Evolutionary conservation across 2,797 vertebrate species (phyloP), one percentile per base, ranked within the genome.

Genomic region (Sandelia bainsii): DNA sequence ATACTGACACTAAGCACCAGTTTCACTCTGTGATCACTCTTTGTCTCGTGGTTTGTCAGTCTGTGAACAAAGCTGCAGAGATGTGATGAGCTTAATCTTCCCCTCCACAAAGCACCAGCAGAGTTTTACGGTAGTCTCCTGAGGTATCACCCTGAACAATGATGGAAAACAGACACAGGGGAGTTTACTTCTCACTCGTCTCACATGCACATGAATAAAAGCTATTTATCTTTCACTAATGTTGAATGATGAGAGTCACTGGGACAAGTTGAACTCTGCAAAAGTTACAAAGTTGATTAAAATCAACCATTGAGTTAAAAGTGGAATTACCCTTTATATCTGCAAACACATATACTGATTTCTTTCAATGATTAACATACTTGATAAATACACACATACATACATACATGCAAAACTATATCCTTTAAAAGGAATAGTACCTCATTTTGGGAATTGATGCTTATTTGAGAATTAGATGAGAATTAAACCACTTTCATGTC

Each of bases 61-160:
- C 62, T 61, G 76, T 49, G 69, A 69, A 60, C 3, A 22, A 42
- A 64, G 71, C 44, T 80, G 50, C 61, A 42, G 62, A 29, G 53
- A 57, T 23, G 8, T 62, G 52, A 49, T 20, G 4, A 29, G 53
- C 42, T 91, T 85, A 93, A 81, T 94, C 93, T 68, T 94, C 92
- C 20, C 96, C 98, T 0, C 97, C 97, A 1, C 97, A 99, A 66
- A 99, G 90, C 59, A 89, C 40, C 86, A 98, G 92, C 86, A 99
- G 91, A 49, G 96, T 97, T 90, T 97, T 98, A 86, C 95, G 69
- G 89, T 98, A 99, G 91, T 99, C 96, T n/a, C 98, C 98, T 0
- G 98, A 98, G 20, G 97, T 98, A 83, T 99, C 98, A 2, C 96
- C 95, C 98, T 99, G 92, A 59, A 69, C 81, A 87, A 63, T 23